A percentile compares a stretch with the other conserved stretches of the same genome.
Evolutionary conservation across 1,140 invertebrate genomes (phyloP).

Genomic region (Lordiphosa collinella): DNA sequence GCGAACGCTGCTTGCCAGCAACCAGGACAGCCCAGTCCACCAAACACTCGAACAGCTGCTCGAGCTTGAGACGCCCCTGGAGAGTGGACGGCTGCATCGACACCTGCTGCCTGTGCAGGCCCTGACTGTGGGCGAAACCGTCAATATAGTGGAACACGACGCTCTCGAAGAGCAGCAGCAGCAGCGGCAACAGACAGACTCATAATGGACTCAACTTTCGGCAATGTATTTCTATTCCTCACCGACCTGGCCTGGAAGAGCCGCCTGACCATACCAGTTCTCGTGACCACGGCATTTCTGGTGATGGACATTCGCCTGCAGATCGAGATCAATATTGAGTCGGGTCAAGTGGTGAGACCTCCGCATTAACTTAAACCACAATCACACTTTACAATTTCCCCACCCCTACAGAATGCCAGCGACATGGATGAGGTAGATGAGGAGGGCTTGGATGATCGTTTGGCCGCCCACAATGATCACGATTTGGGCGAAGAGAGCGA

Average conservation of each 20-base stretch:
- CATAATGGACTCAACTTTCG: constrained; percentile 70
- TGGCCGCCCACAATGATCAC: constrained; percentile 14
- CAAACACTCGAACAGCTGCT: constrained; percentile 57
- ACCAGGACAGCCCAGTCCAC: constrained; percentile 30
- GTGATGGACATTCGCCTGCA: constrained; percentile 81
- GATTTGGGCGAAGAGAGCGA: constrained; percentile 47
- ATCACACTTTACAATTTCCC: no score
- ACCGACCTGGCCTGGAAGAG: constrained; percentile 81
- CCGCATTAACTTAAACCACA: no score
- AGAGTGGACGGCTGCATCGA: constrained; percentile 73
- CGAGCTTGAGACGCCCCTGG: constrained; percentile 78
- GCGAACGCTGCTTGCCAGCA: constrained; percentile 70
- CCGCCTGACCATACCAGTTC: constrained; percentile 80
- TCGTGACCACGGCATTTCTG: constrained; percentile 80
- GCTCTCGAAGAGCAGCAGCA: constrained; percentile 58
- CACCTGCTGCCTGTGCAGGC: constrained; percentile 80
- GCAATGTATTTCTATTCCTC: constrained; percentile 80
- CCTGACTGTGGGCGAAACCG: constrained; percentile 80
- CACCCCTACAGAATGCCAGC: constrained; percentile 69
- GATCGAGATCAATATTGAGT: constrained; percentile 81
- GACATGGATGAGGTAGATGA: constrained; percentile 54
- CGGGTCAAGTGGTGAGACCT: constrained; percentile 75
- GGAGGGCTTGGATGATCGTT: constrained; percentile 28
- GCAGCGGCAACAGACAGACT: constrained; percentile 13
- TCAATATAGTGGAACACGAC: constrained; percentile 80